phyloP scores from a whole-genome alignment of 2,113 vertebrate species.

The Hemichromis elongatus region DNA sequence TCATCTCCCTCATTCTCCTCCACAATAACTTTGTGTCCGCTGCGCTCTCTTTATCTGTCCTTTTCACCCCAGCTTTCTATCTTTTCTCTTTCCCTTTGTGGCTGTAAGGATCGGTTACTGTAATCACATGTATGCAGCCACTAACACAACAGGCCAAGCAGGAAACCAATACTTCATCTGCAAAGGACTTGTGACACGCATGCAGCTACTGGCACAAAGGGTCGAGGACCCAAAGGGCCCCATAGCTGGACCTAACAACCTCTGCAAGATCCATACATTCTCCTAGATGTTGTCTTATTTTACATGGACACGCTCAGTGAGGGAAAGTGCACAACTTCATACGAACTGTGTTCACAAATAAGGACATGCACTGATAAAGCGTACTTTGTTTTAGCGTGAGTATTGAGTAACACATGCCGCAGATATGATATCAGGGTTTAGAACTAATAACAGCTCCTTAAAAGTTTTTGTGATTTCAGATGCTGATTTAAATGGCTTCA shows the following conservation, averaged over 20 bases:
- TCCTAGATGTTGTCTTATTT: conserved; percentile 8
- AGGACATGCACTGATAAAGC: background rate
- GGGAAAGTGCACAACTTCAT: background rate
- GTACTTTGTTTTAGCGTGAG: background rate
- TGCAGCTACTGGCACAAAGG: background rate
- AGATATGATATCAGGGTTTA: background rate
- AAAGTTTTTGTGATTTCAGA: background rate
- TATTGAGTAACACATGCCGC: background rate
- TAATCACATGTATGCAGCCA: conserved; percentile 40
- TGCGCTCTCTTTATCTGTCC: background rate
- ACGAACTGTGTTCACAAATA: background rate
- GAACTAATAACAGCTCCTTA: background rate
- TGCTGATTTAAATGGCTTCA: background rate
- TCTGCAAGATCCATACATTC: background rate
- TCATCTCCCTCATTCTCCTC: background rate
- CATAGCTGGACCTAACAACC: background rate
- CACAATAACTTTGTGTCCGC: background rate
- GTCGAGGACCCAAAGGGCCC: background rate
- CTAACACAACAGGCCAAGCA: conserved; percentile 14
- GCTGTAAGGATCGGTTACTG: conserved; percentile 8
- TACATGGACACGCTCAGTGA: background rate
- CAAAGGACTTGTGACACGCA: conserved; percentile 27
- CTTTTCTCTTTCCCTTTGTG: background rate
- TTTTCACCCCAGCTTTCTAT: background rate
- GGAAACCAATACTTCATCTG: background rate